Evolutionary conservation across 2,797 vertebrate species (phyloP).

Genomic region (Sebastolobus alascanus): DNA sequence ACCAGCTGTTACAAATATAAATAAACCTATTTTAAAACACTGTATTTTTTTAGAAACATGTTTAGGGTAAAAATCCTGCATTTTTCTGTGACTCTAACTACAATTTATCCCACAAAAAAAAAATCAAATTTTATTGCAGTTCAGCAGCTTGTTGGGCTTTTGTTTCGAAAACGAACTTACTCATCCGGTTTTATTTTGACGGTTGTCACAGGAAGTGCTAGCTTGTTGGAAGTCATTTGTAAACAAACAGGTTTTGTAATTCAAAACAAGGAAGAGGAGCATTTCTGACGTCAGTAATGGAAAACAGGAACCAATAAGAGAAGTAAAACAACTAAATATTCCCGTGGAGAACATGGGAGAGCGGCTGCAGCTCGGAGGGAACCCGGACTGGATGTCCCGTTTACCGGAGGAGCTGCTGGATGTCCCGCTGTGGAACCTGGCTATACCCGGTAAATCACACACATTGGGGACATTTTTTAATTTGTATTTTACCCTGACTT

Average conservation of each 20-base stretch:
- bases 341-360: constrained; percentile 27
- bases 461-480: background rate
- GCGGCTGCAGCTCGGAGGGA: background rate
- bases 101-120: background rate
- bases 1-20: background rate
- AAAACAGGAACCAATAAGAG: background rate
- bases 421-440: constrained; percentile 76
- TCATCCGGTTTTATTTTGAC: constrained; percentile 41
- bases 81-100: background rate
- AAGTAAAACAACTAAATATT: fast-evolving
- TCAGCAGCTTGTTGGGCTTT: background rate
- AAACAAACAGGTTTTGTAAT: background rate
- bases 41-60: no score
- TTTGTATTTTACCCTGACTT: no score
- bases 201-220: background rate
- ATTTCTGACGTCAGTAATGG: fast-evolving
- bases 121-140: fast-evolving
- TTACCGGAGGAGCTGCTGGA: constrained; percentile 68
- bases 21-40: no score
- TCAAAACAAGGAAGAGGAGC: background rate
- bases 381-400: constrained; percentile 79
- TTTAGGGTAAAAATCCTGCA: background rate
- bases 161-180: background rate
- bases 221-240: background rate
- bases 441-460: constrained; percentile 74